Evolutionary conservation across 2,888 invertebrate species (phyloP).

Genomic region (Stenoptilia bipunctidactyla): DNA sequence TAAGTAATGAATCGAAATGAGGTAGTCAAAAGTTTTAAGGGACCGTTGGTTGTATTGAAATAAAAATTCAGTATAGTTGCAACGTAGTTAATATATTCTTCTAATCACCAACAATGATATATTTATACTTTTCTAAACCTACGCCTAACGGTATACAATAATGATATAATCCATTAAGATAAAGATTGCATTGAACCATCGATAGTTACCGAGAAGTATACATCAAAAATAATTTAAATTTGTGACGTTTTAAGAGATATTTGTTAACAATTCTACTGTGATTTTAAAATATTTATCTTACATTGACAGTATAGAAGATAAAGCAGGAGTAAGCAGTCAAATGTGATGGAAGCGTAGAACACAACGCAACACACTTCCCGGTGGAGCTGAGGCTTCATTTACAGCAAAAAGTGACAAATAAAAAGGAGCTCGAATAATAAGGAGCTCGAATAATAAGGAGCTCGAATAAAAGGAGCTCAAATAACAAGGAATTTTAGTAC

Average conservation of each 20-base stretch:
- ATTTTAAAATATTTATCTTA: slow-evolving; percentile 51
- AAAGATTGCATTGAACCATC: slow-evolving; percentile 69
- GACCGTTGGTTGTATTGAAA: slow-evolving; percentile 30
- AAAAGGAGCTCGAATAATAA: too few relatives aligned
- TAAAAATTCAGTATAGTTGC: slow-evolving; percentile 57
- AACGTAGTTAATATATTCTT: slow-evolving; percentile 66
- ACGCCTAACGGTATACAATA: slow-evolving; percentile 34
- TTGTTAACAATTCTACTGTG: slow-evolving; percentile 56
- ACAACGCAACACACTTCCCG: too few relatives aligned
- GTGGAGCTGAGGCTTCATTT: too few relatives aligned
- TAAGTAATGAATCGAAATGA: slow-evolving; percentile 41
- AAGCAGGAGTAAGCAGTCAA: slow-evolving; percentile 33
- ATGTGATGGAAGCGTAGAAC: too few relatives aligned
- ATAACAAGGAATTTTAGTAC: too few relatives aligned
- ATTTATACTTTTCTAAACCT: slow-evolving; percentile 28
- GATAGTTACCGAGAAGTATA: slow-evolving; percentile 37
- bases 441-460: too few relatives aligned
- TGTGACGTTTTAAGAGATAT: slow-evolving; percentile 33
- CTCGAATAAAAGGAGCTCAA: too few relatives aligned
- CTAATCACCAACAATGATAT: slow-evolving; percentile 55
- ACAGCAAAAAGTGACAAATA: too few relatives aligned
- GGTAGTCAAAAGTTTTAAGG: slow-evolving; percentile 29
- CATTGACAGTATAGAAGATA: slow-evolving; percentile 43
- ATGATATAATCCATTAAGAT: slow-evolving; percentile 45
- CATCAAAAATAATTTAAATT: not conserved